Evolutionary conservation across 2,113 vertebrate species (phyloP), one percentile per base, ranked within the genome.

Genomic region (Mirounga angustirostris): DNA sequence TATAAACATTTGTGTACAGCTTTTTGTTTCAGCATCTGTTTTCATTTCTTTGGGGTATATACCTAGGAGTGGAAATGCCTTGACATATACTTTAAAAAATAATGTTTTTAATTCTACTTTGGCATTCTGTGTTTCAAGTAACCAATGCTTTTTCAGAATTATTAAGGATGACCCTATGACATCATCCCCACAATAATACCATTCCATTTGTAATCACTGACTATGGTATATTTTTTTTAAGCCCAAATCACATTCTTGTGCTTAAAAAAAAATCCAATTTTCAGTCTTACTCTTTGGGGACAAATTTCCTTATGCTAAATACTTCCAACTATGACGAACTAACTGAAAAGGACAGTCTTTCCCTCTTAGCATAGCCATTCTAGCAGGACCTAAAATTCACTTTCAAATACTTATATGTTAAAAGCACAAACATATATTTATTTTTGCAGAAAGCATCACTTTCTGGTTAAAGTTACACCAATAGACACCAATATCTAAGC

Each of bases 231-330:
- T 76, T 67, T 95, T 96, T 52, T 69, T 69, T 7, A 84, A 86
- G 54, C n/a, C 33, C 58, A 83, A 92, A 71, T 86, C 65, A 81
- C 28, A 83, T 76, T 69, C 52, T 95, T 88, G 13, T 26, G 74
- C 22, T 95, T 97, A 63, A 95, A 94, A 96, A 46, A 46, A 89
- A 96, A 89, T 61, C 5, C 43, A 88, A 93, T 84, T 94, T 89
- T 86, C 40, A 87, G 26, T 7, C 59, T 97, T 61, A 73, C 10
- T 81, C 94, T 93, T 74, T 85, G 73, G 65, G 73, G 65, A 94
- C 11, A 89, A 94, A 83, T 65, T 95, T 93, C 16, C 61, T 56
- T 83, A 61, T 61, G 61, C 67, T n/a, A 85, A 86, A 59, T 84
- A 83, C 52, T 89, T 97, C 22, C 95, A 91, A 86, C 30, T 93